Evolutionary conservation across 2,797 vertebrate species (phyloP).

Genomic region (Mus caroli): DNA sequence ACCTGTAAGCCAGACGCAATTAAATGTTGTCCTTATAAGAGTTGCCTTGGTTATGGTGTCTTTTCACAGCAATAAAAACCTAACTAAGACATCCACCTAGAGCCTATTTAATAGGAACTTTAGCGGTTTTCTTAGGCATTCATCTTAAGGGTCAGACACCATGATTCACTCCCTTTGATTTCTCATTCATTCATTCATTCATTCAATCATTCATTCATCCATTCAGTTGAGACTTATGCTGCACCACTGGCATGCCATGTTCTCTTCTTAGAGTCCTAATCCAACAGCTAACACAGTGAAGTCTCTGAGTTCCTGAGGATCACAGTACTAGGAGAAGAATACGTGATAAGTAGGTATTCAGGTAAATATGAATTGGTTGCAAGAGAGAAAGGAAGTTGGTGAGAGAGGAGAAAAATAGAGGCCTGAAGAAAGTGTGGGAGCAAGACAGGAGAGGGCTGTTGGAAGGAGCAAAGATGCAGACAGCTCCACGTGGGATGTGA

Average conservation of each 20-base stretch:
- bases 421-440: not conserved
- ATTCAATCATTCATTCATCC: not conserved
- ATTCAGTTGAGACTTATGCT: not conserved
- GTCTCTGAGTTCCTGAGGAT: not conserved
- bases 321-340: not conserved
- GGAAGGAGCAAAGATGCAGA: not conserved
- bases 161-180: not conserved
- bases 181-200: not conserved
- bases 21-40: not conserved
- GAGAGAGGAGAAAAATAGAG: not conserved
- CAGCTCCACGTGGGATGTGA: fast-evolving
- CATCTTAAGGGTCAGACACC: not conserved
- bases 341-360: not conserved
- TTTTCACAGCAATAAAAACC: not conserved
- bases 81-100: not conserved
- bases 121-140: not conserved
- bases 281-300: not conserved
- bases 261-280: not conserved
- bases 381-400: not conserved
- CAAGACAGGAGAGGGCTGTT: not conserved
- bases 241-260: not conserved
- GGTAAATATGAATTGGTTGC: not conserved
- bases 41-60: not conserved
- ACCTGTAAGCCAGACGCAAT: not conserved
- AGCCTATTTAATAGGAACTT: not conserved